Conservation (phyloP, 2,113 vertebrate species). For the Lampris incognitus region DNA sequence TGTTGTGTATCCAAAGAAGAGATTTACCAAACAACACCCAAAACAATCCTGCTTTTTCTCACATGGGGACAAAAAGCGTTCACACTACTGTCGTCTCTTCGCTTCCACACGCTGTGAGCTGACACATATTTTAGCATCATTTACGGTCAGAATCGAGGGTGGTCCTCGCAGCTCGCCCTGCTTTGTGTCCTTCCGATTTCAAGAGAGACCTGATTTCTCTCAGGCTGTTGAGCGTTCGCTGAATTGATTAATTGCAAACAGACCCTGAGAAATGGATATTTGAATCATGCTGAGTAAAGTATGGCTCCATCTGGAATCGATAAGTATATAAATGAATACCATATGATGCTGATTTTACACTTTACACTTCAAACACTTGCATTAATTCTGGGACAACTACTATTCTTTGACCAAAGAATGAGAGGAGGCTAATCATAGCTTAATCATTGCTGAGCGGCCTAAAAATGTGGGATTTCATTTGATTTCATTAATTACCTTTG, state of each 20-base stretch:
- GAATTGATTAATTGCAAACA: conserved; percentile 75
- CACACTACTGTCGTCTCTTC: conserved; percentile 44
- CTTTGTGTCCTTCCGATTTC: conserved; percentile 64
- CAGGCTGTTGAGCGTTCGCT: conserved; percentile 68
- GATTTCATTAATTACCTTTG: conserved; percentile 7
- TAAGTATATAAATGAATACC: conserved; percentile 67
- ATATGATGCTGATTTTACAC: conserved; percentile 72
- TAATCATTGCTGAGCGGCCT: conserved; percentile 26
- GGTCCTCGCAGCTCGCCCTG: conserved; percentile 72
- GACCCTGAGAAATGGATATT: conserved; percentile 73
- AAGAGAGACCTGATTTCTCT: conserved; percentile 61
- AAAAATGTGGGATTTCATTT: conserved; percentile 52
- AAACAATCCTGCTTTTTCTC: conserved; percentile 72
- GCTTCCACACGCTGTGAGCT: conserved; percentile 71
- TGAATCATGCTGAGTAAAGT: conserved; percentile 73
- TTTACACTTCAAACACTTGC: conserved; percentile 75
- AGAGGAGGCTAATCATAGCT: conserved; percentile 45
- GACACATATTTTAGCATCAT: conserved; percentile 64
- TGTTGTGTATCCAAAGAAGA: conserved; percentile 78
- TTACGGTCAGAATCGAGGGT: conserved; percentile 73
- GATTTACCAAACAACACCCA: conserved; percentile 71
- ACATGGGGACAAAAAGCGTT: conserved; percentile 58
- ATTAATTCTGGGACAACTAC: conserved; percentile 62
- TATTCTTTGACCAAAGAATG: conserved; percentile 34
- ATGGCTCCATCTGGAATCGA: conserved; percentile 75